Evolutionary conservation across 2,888 invertebrate species (phyloP).

Genomic region (Leucophenga montana): DNA sequence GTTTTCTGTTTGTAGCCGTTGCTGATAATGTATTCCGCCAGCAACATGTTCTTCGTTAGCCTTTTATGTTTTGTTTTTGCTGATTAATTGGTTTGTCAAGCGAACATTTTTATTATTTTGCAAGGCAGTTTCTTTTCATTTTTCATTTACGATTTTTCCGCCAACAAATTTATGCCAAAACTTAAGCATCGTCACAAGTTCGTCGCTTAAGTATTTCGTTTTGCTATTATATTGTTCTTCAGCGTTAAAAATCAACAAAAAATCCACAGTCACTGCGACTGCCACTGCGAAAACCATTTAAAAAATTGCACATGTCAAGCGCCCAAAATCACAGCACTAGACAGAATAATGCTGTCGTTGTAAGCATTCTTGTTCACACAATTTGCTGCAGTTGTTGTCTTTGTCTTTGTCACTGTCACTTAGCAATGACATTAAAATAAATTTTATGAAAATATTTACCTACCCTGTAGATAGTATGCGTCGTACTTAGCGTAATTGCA

Average conservation of each 20-base stretch:
- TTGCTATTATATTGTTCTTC: conserved; percentile 21
- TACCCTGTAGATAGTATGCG: not conserved
- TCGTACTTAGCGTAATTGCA: conserved; percentile 57
- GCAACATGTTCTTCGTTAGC: not conserved
- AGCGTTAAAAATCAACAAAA: not conserved
- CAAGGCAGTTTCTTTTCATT: not conserved
- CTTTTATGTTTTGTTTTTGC: not conserved
- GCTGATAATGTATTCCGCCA: not conserved
- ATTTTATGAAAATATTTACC: conserved; percentile 39
- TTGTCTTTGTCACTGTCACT: conserved; percentile 38
- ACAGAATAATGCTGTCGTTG: conserved; percentile 3
- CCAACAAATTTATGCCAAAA: conserved; percentile 2
- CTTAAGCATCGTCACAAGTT: conserved; percentile 32
- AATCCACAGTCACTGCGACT: not conserved
- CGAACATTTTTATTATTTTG: not conserved
- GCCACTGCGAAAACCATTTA: not conserved
- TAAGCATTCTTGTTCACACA: conserved; percentile 7
- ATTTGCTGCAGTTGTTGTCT: conserved; percentile 23
- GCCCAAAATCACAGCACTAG: conserved; percentile 4
- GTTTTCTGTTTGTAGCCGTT: not conserved
- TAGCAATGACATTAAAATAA: conserved; percentile 58
- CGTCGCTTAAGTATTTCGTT: conserved; percentile 46
- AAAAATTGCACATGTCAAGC: too few relatives aligned
- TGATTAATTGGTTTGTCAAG: conserved; percentile 28
- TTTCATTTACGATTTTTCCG: not conserved